Conservation (phyloP, 2,797 vertebrate genomes). For the Aeoliscus strigatus region DNA sequence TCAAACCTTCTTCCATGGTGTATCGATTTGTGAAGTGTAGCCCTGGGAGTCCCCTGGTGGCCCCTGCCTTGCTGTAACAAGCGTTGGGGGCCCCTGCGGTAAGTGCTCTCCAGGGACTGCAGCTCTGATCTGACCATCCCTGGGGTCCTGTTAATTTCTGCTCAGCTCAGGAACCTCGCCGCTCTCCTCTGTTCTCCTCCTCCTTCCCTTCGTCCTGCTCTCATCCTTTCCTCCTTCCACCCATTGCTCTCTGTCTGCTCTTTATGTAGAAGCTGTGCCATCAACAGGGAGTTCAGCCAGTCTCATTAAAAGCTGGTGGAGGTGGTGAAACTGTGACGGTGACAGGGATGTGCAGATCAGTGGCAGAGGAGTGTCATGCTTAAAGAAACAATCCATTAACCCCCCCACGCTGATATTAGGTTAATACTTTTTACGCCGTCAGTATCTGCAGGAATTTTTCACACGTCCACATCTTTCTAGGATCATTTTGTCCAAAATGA, state of each 20-base stretch:
- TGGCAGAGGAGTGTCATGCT: slow-evolving; percentile 30
- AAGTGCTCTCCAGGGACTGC: slow-evolving; percentile 74
- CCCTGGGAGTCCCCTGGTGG: slow-evolving; percentile 67
- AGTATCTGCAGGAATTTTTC: slow-evolving; percentile 4
- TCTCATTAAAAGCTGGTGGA: slow-evolving; percentile 48
- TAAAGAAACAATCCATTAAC: slow-evolving; percentile 42
- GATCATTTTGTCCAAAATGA: too few relatives aligned
- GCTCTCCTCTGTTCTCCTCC: slow-evolving; percentile 64
- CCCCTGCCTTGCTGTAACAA: slow-evolving; percentile 73
- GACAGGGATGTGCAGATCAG: slow-evolving; percentile 45
- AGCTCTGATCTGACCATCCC: slow-evolving; percentile 71
- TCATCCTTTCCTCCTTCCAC: slow-evolving; percentile 33
- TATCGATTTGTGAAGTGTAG: slow-evolving; percentile 72
- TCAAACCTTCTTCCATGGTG: slow-evolving; percentile 61
- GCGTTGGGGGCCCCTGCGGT: slow-evolving; percentile 68
- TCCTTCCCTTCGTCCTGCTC: slow-evolving; percentile 35
- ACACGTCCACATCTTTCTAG: not conserved
- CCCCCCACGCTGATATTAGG: slow-evolving; percentile 30
- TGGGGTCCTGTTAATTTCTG: slow-evolving; percentile 77
- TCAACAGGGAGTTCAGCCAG: slow-evolving; percentile 46
- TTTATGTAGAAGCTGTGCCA: slow-evolving; percentile 59
- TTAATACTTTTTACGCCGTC: slow-evolving; percentile 5
- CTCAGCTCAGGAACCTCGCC: slow-evolving; percentile 62
- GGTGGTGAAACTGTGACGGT: slow-evolving; percentile 45
- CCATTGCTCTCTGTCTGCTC: slow-evolving; percentile 26